Base-by-base conservation (phyloP, 2,888 invertebrate genomes). In the Hesperia comma region DNA sequence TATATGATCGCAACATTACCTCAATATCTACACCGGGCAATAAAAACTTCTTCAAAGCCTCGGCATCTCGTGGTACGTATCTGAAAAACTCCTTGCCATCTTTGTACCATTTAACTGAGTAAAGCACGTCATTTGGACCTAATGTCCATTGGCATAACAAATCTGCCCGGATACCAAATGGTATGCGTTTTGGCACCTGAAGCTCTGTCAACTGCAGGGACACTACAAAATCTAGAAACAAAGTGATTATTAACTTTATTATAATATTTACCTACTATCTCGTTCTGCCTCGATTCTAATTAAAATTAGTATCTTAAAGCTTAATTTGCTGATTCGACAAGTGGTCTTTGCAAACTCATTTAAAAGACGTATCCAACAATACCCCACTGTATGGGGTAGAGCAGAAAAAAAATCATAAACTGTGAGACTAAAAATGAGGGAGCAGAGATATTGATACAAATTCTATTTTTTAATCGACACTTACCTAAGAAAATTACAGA, bases 41-140 rank as follows among this genome's bases (percentile, higher is more conserved):
- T 62, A 94, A 93, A 84, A 97, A 97, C 78, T 96, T 95, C 86
- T 96, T 95, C 46, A 95, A 95, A 1, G 96, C 96, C 68, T 97
- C 97, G 80, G 94, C 94, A 85, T 97, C 97, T 63, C 96, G 93
- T 21, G 97, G 97, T 74, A 97, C 96, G 87, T 95, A 97, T 71
- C 97, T 94, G 93, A 96, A 97, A 93, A 97, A 97, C 90, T 97
- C 97, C 85, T 96, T 95, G 73, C 97, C 97, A 83, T 97, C 97
- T 84, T 97, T 97, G 93, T 97, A 97, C 97, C 97, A 98, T 91
- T 97, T 97, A 78, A 97, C 97, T 40, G 97, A 97, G 88, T 97
- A 98, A 56, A 97, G 93, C 60, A 95, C 95, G 84, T 97, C 97
- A 4, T 95, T 95, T 75, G 97, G 96, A 2, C 87, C 87, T 83